Conservation (phyloP, 2,888 invertebrate species). For the Drosophila anomalata region DNA sequence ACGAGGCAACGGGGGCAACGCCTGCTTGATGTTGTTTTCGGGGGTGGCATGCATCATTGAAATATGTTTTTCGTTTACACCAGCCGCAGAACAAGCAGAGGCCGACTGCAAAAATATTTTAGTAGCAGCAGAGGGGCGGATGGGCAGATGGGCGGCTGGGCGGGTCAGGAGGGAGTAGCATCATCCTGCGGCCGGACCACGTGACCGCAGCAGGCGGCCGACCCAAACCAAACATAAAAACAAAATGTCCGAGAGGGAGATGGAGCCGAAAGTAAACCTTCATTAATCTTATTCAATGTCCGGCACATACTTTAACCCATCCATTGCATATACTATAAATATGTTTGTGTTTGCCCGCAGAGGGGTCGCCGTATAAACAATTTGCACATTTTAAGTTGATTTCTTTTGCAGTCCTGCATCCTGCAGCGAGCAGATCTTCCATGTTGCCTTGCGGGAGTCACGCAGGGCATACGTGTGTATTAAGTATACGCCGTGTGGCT, state of each 20-base stretch:
- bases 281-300: slow-evolving; percentile 79
- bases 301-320: slow-evolving; percentile 66
- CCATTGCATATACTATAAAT: slow-evolving; percentile 45
- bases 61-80: slow-evolving; percentile 63
- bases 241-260: slow-evolving; percentile 4
- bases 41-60: slow-evolving; percentile 59
- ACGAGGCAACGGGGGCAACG: slow-evolving; percentile 12
- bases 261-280: slow-evolving; percentile 66
- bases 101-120: slow-evolving; percentile 45
- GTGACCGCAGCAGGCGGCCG: slow-evolving; percentile 66
- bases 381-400: slow-evolving; percentile 77
- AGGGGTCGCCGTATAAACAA: slow-evolving; percentile 66
- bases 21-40: slow-evolving; percentile 50
- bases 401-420: slow-evolving; percentile 38
- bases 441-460: slow-evolving; percentile 56
- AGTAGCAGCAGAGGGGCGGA: slow-evolving; percentile 11
- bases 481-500: slow-evolving; percentile 71
- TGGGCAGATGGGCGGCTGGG: slow-evolving; percentile 7
- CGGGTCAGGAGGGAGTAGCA: background rate
- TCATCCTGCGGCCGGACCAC: slow-evolving; percentile 41
- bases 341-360: slow-evolving; percentile 50
- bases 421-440: slow-evolving; percentile 17
- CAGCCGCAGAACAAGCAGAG: slow-evolving; percentile 34
- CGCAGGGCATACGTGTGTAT: slow-evolving; percentile 72
- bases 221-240: slow-evolving; percentile 51